These are phyloP conservation scores for Athene cunicularia DNA, from an alignment of 2,113 vertebrate genomes.

Conservation along the genomic window DNA sequence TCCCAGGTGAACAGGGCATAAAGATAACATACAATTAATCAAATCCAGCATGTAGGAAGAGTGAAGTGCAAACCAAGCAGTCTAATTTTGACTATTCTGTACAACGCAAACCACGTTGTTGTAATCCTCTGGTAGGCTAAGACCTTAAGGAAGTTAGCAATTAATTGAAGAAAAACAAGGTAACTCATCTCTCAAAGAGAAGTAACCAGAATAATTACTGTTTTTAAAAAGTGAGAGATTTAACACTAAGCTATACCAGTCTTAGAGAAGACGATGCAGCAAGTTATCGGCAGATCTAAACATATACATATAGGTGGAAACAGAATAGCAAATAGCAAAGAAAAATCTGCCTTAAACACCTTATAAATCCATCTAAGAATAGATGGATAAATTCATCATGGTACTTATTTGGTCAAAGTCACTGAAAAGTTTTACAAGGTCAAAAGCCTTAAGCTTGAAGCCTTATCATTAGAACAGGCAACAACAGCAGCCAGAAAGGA, in stretches of 20 bases:
- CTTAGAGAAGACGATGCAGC: neutral
- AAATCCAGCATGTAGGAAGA: neutral
- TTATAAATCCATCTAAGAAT: neutral
- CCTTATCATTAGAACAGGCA: neutral
- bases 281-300: neutral
- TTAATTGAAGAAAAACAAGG: neutral
- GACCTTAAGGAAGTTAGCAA: neutral
- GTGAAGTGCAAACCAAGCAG: neutral
- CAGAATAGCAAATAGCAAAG: neutral
- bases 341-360: neutral
- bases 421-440: neutral
- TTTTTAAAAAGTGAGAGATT: neutral
- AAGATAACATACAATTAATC: neutral
- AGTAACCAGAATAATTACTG: neutral
- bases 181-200: neutral
- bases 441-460: neutral
- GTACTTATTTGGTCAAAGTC: neutral
- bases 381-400: neutral
- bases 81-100: neutral
- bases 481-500: neutral
- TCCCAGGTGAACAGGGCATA: neutral
- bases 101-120: neutral
- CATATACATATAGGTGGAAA: accelerated
- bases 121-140: neutral
- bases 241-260: neutral